Conservation (phyloP, 1,140 invertebrate species). For the Drosophila kanapiae region DNA sequence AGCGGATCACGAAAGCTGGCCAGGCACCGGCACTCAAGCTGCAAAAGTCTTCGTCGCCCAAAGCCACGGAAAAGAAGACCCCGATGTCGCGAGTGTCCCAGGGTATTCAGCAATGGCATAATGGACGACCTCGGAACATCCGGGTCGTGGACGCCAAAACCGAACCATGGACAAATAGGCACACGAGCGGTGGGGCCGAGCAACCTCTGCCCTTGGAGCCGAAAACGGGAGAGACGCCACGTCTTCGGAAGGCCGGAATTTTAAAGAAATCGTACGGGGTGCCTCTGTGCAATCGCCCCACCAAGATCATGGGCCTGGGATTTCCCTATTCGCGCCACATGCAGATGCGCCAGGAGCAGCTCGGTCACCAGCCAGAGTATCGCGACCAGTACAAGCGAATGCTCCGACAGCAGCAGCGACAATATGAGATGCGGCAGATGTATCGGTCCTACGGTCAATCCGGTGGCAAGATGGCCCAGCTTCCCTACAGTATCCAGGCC, state of each 20-base stretch:
- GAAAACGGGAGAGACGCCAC: neutral
- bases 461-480: neutral
- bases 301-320: conserved; percentile 24
- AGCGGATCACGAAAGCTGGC: neutral
- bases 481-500: conserved; percentile 4
- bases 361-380: conserved; percentile 22
- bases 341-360: conserved; percentile 35
- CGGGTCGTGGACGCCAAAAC: conserved; percentile 27
- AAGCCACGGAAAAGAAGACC: neutral
- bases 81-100: neutral
- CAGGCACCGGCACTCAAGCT: neutral
- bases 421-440: conserved; percentile 16
- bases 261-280: conserved; percentile 18
- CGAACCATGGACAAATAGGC: neutral
- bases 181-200: neutral
- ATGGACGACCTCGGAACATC: neutral
- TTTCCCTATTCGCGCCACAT: conserved; percentile 7
- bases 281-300: conserved; percentile 46
- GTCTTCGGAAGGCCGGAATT: neutral
- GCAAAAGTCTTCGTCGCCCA: neutral
- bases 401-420: conserved; percentile 12
- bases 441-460: conserved; percentile 4
- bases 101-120: neutral
- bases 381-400: conserved; percentile 27
- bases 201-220: neutral